Conservation (phyloP, 2,113 vertebrate species). For the Cochlearius cochlearius region DNA sequence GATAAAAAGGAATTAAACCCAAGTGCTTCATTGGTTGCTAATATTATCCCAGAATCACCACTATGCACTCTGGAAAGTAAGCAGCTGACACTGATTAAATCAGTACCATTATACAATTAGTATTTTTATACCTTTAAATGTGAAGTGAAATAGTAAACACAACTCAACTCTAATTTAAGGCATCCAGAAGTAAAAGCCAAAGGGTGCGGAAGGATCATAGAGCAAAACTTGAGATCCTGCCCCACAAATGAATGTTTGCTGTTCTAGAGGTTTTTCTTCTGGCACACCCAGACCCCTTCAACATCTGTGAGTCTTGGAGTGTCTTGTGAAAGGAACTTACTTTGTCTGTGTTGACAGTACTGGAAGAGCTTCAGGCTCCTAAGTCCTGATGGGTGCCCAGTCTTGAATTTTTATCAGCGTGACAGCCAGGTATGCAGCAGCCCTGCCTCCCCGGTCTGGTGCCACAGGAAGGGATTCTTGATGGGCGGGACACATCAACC, state of each 20-base stretch:
- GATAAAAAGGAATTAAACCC: conserved; percentile 34
- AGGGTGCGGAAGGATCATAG: background rate
- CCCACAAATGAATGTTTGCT: background rate
- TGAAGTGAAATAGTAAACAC: background rate
- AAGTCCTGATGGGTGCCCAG: background rate
- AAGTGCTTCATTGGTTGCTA: background rate
- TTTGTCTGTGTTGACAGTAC: background rate
- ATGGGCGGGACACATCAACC: background rate
- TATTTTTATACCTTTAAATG: background rate
- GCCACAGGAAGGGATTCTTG: fast-evolving
- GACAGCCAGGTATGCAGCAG: background rate
- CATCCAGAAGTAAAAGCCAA: background rate
- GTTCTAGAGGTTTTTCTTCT: background rate
- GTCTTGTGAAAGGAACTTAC: background rate
- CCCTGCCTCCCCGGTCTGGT: background rate
- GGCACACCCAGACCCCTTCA: background rate
- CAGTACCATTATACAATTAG: background rate
- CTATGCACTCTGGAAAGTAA: background rate
- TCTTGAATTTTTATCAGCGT: background rate
- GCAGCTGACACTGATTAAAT: background rate
- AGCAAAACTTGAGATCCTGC: background rate
- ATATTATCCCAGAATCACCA: background rate
- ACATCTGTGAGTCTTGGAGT: background rate
- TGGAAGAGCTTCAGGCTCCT: background rate
- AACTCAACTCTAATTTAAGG: background rate